Evolutionary conservation across 2,113 vertebrate species (phyloP).

Genomic region (Grammomys dolichurus): DNA sequence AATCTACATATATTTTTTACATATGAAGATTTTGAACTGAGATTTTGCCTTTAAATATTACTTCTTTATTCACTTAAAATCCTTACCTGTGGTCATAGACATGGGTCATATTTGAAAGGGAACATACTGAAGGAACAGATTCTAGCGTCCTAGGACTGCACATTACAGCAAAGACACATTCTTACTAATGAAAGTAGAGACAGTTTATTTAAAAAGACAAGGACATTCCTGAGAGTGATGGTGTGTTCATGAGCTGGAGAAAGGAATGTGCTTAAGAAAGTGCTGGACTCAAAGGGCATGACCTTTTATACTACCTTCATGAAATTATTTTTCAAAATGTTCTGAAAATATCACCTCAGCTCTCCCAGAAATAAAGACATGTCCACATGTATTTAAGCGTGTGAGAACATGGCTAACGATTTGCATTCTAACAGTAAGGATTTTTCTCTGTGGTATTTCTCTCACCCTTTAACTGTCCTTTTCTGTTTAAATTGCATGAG

Average conservation of each 20-base stretch:
- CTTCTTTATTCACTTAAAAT: background rate
- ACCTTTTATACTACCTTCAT: background rate
- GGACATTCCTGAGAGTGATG: background rate
- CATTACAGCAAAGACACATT: background rate
- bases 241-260: background rate
- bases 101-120: background rate
- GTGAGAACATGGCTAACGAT: background rate
- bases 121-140: background rate
- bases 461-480: background rate
- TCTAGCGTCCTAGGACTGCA: background rate
- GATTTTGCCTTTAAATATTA: background rate
- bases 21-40: background rate
- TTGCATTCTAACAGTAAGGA: background rate
- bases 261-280: background rate
- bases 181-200: background rate
- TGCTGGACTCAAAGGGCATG: background rate
- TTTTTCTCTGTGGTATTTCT: background rate
- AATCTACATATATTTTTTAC: background rate
- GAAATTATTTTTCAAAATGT: background rate
- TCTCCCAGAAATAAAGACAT: constrained; percentile 14
- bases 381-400: background rate
- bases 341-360: background rate
- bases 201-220: background rate
- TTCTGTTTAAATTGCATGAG: background rate
- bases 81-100: background rate